Evolutionary conservation across 2,888 invertebrate genomes (phyloP).

Genomic region (Dinocampus coccinellae): DNA sequence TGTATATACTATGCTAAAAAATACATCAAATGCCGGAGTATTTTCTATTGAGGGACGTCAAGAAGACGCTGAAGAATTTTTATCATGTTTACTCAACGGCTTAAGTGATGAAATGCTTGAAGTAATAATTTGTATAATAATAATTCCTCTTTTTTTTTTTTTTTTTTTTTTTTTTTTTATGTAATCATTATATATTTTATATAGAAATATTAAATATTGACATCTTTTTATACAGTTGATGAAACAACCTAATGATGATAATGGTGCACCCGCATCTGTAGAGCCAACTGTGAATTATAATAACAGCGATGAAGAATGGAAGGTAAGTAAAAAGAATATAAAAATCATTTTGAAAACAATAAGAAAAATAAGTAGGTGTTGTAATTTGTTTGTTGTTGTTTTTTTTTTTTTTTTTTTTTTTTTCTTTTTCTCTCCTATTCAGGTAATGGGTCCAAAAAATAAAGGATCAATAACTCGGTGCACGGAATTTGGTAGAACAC

Average conservation of each 20-base stretch:
- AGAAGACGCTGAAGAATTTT: conserved; percentile 97
- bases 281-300: conserved; percentile 67
- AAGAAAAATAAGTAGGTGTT: neutral
- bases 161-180: neutral
- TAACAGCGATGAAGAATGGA: conserved; percentile 77
- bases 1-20: conserved; percentile 86
- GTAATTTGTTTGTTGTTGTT: neutral
- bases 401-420: neutral
- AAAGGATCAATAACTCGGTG: conserved; percentile 90
- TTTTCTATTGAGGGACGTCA: conserved; percentile 89
- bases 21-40: conserved; percentile 78
- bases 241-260: conserved; percentile 56
- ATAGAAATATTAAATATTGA: no score
- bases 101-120: conserved; percentile 97
- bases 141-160: neutral
- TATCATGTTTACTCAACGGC: conserved; percentile 92
- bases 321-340: conserved; percentile 68
- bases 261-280: conserved; percentile 48
- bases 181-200: no score
- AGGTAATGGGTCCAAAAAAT: conserved; percentile 89
- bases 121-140: conserved; percentile 69
- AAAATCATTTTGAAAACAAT: neutral
- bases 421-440: conserved; percentile 46
- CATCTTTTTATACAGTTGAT: conserved; percentile 69
- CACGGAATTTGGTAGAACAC: conserved; percentile 85